phyloP scores from a whole-genome alignment of 2,113 vertebrate genomes.

The Leptodactylus fuscus region DNA sequence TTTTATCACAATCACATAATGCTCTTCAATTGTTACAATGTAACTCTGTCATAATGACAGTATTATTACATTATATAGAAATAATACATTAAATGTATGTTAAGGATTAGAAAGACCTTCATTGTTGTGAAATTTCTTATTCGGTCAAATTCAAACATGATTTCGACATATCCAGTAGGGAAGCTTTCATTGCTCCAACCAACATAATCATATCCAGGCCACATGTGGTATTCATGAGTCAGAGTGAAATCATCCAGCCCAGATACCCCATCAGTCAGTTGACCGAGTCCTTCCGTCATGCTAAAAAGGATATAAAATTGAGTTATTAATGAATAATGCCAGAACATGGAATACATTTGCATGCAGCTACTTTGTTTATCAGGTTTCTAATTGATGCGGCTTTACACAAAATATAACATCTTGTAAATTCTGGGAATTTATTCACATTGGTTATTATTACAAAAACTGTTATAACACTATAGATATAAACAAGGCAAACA shows the following conservation, averaged over 20 bases:
- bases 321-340: not conserved
- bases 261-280: conserved; percentile 91
- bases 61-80: too few species aligned
- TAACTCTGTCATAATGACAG: too few species aligned
- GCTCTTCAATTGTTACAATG: too few species aligned
- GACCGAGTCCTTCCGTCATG: conserved; percentile 91
- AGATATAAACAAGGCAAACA: too few species aligned
- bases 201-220: conserved; percentile 95
- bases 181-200: conserved; percentile 93
- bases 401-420: too few species aligned
- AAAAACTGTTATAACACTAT: too few species aligned
- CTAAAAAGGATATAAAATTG: conserved; percentile 65
- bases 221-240: conserved; percentile 87
- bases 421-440: too few species aligned
- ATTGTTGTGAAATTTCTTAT: conserved; percentile 94
- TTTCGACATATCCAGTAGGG: conserved; percentile 84
- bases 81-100: not conserved
- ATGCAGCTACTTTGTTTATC: not conserved
- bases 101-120: conserved; percentile 79
- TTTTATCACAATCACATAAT: too few species aligned
- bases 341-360: not conserved
- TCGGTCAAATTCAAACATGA: conserved; percentile 92
- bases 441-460: too few species aligned
- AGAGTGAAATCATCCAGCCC: conserved; percentile 93
- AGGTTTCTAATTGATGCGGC: too few species aligned